phyloP scores from a whole-genome alignment of 2,113 vertebrate genomes.

The Petrocephalus microphthalmus region DNA sequence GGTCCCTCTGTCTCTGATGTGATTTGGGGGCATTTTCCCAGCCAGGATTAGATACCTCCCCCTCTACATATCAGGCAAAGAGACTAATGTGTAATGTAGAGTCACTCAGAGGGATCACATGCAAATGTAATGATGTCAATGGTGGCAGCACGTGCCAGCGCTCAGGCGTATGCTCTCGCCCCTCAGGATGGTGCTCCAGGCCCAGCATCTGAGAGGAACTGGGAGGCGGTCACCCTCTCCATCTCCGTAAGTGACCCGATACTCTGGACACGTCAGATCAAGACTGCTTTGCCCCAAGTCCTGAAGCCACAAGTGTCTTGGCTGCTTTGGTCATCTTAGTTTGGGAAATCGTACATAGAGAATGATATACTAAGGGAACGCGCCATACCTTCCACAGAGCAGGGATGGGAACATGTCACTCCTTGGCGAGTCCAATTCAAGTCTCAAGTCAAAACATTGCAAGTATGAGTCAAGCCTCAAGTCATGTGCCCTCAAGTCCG shows the following conservation, averaged over 20 bases:
- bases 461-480: too few species aligned
- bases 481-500: too few species aligned
- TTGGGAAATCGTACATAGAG: neutral
- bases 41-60: neutral
- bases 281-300: neutral
- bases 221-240: conserved; percentile 74
- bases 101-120: neutral
- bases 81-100: neutral
- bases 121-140: neutral
- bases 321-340: neutral
- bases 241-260: conserved; percentile 65
- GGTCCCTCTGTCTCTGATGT: neutral
- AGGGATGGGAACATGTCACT: too few species aligned
- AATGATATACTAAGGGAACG: neutral
- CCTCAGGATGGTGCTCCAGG: conserved; percentile 67
- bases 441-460: too few species aligned
- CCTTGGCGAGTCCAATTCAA: too few species aligned
- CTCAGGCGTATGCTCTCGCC: conserved; percentile 20
- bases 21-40: neutral
- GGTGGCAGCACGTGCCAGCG: too few species aligned
- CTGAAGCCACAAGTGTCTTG: neutral
- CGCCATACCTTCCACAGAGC: neutral
- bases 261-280: neutral
- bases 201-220: conserved; percentile 66
- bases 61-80: neutral